Conservation (phyloP, 2,113 vertebrate species). For the Mixornis gularis region DNA sequence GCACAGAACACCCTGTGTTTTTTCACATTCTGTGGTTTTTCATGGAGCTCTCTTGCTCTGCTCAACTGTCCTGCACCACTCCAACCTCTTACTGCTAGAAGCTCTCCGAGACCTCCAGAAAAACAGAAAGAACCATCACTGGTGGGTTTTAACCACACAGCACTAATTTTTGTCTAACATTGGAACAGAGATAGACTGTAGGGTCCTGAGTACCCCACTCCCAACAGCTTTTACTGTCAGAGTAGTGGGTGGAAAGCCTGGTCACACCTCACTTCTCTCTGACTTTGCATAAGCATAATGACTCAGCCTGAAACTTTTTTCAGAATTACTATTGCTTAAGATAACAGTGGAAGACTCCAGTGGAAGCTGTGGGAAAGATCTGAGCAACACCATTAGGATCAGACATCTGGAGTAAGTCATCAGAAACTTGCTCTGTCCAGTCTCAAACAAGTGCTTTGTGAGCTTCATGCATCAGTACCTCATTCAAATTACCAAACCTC, state of each 20-base stretch:
- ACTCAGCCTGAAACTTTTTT: background rate
- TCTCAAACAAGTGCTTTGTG: background rate
- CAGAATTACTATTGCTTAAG: background rate
- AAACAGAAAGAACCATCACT: background rate
- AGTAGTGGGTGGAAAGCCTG: rapidly evolving
- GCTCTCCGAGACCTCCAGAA: rapidly evolving
- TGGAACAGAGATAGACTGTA: background rate
- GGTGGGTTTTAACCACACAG: background rate
- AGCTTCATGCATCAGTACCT: background rate
- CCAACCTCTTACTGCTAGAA: background rate
- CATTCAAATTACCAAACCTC: background rate
- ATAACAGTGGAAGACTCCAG: background rate
- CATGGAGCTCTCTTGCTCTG: background rate
- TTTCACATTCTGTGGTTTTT: too few species aligned
- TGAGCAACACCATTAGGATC: background rate
- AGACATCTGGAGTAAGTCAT: background rate
- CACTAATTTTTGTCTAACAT: background rate
- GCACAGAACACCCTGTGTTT: background rate
- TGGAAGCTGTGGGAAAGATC: background rate
- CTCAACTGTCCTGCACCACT: background rate
- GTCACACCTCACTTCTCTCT: background rate
- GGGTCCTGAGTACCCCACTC: background rate
- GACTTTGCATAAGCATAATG: background rate
- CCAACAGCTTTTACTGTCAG: background rate
- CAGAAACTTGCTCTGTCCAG: background rate